Conservation (phyloP, 2,888 invertebrate genomes). For the Epinotia ramella region DNA sequence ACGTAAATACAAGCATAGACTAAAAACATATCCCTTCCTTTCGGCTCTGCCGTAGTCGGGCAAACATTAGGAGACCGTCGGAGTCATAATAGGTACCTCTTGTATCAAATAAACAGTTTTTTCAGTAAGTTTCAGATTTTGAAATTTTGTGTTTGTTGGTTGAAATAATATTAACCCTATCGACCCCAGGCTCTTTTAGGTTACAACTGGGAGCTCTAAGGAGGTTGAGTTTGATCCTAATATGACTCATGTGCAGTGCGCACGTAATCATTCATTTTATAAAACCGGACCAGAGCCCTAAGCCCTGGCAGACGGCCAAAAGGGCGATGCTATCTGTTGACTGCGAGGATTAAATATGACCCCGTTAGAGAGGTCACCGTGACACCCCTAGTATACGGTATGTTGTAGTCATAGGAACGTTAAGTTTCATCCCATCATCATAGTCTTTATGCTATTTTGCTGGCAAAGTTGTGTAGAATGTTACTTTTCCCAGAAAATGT, state of each 20-base stretch:
- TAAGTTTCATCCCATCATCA: not conserved
- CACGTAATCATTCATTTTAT: not conserved
- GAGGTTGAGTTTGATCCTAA: too few relatives aligned
- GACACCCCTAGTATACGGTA: not conserved
- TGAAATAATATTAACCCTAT: too few relatives aligned
- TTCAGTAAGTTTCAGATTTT: too few relatives aligned
- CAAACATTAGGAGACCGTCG: too few relatives aligned
- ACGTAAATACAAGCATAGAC: too few relatives aligned
- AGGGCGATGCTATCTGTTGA: slow-evolving; percentile 12
- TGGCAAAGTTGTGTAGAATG: not conserved
- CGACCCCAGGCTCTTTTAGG: too few relatives aligned
- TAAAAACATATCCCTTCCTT: too few relatives aligned
- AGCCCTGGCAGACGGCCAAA: slow-evolving; percentile 14
- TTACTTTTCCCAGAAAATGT: not conserved
- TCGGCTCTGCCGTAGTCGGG: too few relatives aligned
- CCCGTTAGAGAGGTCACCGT: not conserved
- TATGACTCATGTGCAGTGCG: not conserved
- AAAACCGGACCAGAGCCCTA: not conserved
- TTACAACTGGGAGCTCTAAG: too few relatives aligned
- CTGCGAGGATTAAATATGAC: slow-evolving; percentile 20
- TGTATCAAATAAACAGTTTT: too few relatives aligned
- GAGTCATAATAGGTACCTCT: too few relatives aligned
- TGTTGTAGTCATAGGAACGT: not conserved
- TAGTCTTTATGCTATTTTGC: not conserved
- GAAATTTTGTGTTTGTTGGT: too few relatives aligned